A percentile compares a stretch with the other conserved stretches of the same genome.
Evolutionary conservation across 2,113 vertebrate species (phyloP).

Genomic region (Tonatia bakeri): DNA sequence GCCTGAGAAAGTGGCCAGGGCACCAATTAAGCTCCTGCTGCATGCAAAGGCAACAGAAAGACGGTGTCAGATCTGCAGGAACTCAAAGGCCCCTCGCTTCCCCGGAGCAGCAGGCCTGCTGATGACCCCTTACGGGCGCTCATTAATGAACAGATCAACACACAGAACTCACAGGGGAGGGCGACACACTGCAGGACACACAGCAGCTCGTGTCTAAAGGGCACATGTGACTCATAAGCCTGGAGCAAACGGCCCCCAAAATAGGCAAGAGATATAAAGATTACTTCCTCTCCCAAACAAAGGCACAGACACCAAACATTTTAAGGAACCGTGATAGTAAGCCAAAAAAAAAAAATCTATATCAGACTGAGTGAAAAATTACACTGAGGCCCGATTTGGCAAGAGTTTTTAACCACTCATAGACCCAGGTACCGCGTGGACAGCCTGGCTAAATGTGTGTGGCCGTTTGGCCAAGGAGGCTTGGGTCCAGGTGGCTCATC

Average conservation of each 20-base stretch:
- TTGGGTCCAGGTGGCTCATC: not conserved
- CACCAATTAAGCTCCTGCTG: not conserved
- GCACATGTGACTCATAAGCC: not conserved
- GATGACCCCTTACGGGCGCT: not conserved
- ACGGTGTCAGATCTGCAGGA: not conserved
- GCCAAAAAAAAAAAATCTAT: not conserved
- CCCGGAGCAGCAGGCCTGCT: not conserved
- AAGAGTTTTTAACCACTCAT: not conserved
- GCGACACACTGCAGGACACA: not conserved
- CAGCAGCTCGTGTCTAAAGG: not conserved
- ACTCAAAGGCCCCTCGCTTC: too few relatives aligned
- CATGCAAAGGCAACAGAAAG: not conserved
- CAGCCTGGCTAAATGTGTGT: not conserved
- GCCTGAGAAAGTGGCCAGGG: not conserved
- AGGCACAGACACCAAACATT: not conserved
- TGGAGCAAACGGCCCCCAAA: not conserved
- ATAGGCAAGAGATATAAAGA: not conserved
- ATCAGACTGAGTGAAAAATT: not conserved
- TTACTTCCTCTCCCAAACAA: not conserved
- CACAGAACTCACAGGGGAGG: not conserved
- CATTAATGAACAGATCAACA: not conserved
- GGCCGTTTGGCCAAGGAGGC: not conserved
- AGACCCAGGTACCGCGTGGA: not conserved
- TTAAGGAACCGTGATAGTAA: not conserved
- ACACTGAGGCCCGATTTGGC: not conserved